Evolutionary conservation across 2,888 invertebrate species (phyloP).

Genomic region (Brachypalpus laphriformis): DNA sequence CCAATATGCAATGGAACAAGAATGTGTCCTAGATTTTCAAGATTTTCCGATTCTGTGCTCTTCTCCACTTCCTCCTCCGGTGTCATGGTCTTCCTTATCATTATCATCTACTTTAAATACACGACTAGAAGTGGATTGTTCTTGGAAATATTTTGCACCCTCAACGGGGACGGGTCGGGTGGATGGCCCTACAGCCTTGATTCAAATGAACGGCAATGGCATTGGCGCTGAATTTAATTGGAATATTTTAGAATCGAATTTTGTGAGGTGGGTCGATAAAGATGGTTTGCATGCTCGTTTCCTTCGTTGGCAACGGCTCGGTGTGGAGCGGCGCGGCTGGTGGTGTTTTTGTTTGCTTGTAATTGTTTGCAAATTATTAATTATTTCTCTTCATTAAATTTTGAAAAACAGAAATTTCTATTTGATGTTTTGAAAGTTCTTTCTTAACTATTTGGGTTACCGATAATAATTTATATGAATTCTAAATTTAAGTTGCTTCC

Average conservation of each 20-base stretch:
- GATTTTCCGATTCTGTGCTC: constrained; percentile 3
- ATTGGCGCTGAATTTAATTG: constrained; percentile 51
- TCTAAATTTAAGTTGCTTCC: not conserved
- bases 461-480: not conserved
- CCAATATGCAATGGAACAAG: not conserved
- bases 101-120: constrained; percentile 46
- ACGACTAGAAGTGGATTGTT: constrained; percentile 34
- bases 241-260: constrained; percentile 54
- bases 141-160: constrained; percentile 9
- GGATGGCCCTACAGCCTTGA: constrained; percentile 2
- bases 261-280: constrained; percentile 41
- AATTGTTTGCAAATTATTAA: constrained; percentile 50
- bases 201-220: constrained; percentile 32
- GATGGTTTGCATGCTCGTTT: not conserved
- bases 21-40: constrained; percentile 31
- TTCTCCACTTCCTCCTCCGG: not conserved
- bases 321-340: not conserved
- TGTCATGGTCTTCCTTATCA: constrained; percentile 19
- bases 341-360: constrained; percentile 23
- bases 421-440: constrained; percentile 22
- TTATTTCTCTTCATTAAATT: constrained; percentile 44
- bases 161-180: not conserved
- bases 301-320: not conserved
- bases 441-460: not conserved
- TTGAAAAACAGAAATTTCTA: constrained; percentile 9